These are phyloP conservation scores for Mustelus asterias DNA, from an alignment of 2,113 vertebrate genomes.

Conservation along the genomic window DNA sequence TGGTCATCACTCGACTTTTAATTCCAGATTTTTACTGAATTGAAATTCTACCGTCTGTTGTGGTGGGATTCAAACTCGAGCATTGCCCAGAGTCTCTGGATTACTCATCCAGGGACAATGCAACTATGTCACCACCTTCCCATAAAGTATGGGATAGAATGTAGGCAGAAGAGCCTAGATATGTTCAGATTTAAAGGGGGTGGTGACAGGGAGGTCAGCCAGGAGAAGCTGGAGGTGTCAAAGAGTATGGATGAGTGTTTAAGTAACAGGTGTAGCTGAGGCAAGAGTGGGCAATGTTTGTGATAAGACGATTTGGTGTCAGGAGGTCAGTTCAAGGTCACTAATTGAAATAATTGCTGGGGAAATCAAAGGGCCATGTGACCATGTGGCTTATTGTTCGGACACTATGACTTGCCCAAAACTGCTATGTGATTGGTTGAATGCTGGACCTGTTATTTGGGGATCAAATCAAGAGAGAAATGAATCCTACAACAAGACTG, in stretches of 20 bases:
- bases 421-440: not conserved
- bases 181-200: not conserved
- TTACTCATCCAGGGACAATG: no score
- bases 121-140: no score
- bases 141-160: not conserved
- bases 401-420: not conserved
- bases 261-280: not conserved
- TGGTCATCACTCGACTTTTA: no score
- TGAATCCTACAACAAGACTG: not conserved
- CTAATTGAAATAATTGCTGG: not conserved
- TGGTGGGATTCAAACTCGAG: no score
- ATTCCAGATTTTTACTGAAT: no score
- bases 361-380: not conserved
- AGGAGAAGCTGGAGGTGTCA: not conserved
- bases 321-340: not conserved
- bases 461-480: not conserved
- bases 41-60: no score
- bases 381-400: not conserved
- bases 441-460: not conserved
- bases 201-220: no score
- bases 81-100: no score
- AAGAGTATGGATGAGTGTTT: not conserved
- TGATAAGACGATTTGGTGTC: not conserved
- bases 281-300: not conserved
- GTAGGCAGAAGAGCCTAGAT: not conserved